Percentiles rank a stretch among this genome's conserved stretches.
Evolutionary conservation across 1,140 invertebrate species (phyloP).

Genomic region (Formica exsecta): DNA sequence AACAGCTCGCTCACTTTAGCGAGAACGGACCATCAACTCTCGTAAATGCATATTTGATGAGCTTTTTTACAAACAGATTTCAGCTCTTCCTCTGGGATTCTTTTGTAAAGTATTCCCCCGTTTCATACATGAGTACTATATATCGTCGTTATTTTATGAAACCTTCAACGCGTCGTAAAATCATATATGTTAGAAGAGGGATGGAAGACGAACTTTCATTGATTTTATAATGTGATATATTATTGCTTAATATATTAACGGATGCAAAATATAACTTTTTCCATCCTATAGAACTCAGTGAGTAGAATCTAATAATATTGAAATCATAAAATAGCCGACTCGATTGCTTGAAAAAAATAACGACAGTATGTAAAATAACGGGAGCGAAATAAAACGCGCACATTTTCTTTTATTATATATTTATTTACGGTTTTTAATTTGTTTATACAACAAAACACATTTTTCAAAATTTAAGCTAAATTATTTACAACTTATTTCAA

Average conservation of each 20-base stretch:
- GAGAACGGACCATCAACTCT: background rate
- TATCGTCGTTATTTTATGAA: slow-evolving; percentile 14
- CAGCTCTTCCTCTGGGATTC: background rate
- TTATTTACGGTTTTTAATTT: background rate
- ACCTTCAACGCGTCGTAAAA: background rate
- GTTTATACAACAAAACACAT: background rate
- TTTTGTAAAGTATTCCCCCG: slow-evolving; percentile 2
- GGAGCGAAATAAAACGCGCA: background rate
- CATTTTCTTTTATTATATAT: background rate
- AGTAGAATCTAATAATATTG: slow-evolving; percentile 2
- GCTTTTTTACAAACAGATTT: background rate
- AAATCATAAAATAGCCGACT: background rate
- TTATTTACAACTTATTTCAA: slow-evolving; percentile 10
- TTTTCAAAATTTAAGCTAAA: background rate
- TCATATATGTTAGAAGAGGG: background rate
- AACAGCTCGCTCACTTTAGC: slow-evolving; percentile 6
- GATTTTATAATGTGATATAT: slow-evolving; percentile 14
- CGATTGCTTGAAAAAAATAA: background rate
- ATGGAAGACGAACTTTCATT: slow-evolving; percentile 4
- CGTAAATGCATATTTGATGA: slow-evolving; percentile 1
- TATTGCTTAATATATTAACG: slow-evolving; percentile 23
- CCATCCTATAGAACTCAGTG: background rate
- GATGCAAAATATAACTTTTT: slow-evolving; percentile 11
- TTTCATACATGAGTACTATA: background rate
- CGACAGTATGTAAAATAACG: background rate